A percentile compares a stretch with the other conserved stretches of the same genome.
Conservation (phyloP, 2,888 invertebrate genomes). For the Polydrusus tereticollis region DNA sequence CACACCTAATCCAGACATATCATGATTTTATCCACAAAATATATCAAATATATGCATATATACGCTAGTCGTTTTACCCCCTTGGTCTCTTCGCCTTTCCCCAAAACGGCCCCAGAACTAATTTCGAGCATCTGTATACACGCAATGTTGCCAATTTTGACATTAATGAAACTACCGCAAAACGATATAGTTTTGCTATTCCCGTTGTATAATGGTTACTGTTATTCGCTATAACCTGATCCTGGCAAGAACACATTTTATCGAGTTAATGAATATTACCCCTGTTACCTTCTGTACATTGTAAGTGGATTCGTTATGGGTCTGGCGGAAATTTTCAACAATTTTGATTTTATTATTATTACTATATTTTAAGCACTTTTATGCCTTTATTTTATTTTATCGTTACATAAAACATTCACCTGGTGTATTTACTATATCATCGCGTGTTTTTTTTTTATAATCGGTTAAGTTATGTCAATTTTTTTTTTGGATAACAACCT, state of each 20-base stretch:
- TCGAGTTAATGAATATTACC: constrained; percentile 11
- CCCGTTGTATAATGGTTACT: constrained; percentile 16
- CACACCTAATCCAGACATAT: neutral
- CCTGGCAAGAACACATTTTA: constrained; percentile 11
- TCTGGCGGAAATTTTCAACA: neutral
- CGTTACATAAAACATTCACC: too few species aligned
- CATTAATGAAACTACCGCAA: constrained; percentile 17
- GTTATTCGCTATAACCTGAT: constrained; percentile 16
- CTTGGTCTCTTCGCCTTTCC: neutral
- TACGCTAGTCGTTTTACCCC: neutral
- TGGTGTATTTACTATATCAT: too few species aligned
- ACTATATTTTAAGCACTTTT: neutral
- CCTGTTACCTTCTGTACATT: neutral
- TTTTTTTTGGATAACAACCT: too few species aligned
- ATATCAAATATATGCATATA: neutral
- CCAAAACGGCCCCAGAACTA: constrained; percentile 8
- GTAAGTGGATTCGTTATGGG: neutral
- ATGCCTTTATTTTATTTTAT: too few species aligned
- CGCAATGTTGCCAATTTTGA: constrained; percentile 19
- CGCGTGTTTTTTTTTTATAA: too few species aligned
- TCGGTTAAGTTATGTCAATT: too few species aligned
- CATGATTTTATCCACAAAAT: neutral
- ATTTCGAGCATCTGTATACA: constrained; percentile 17
- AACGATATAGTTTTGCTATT: constrained; percentile 14
- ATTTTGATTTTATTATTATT: neutral